Evolutionary conservation across 1,140 invertebrate species (phyloP).

Genomic region (Trigoniulus corallinus): DNA sequence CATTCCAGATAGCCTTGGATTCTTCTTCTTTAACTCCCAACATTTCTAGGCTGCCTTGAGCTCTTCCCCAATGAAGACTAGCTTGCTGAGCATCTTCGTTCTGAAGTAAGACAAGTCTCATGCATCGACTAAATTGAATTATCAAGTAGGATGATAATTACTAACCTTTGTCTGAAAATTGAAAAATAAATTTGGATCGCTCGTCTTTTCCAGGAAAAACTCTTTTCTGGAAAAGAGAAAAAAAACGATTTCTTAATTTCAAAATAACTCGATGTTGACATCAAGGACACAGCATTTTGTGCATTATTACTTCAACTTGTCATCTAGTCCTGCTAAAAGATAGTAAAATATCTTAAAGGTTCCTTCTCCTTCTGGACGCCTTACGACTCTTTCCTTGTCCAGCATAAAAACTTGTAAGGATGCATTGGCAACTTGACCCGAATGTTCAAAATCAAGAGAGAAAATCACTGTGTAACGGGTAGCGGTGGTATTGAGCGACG

Average conservation of each 20-base stretch:
- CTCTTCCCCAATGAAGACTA: slow-evolving; percentile 53
- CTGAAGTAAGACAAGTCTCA: slow-evolving; percentile 18
- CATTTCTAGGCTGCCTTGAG: slow-evolving; percentile 52
- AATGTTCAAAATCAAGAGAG: slow-evolving; percentile 80
- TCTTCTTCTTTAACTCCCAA: slow-evolving; percentile 58
- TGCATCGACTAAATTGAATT: neutral
- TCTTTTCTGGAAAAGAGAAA: slow-evolving; percentile 39
- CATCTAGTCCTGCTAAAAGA: slow-evolving; percentile 65
- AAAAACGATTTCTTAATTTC: neutral
- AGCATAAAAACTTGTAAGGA: slow-evolving; percentile 61
- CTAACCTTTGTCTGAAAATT: neutral
- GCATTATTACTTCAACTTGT: slow-evolving; percentile 32
- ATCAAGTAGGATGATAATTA: neutral
- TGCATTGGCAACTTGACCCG: slow-evolving; percentile 68
- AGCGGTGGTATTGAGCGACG: slow-evolving; percentile 63
- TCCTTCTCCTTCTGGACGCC: slow-evolving; percentile 47
- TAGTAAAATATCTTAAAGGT: slow-evolving; percentile 70
- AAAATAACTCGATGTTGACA: neutral
- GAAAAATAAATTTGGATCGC: slow-evolving; percentile 59
- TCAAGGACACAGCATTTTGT: no score
- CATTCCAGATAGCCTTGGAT: slow-evolving; percentile 62
- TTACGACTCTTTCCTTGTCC: slow-evolving; percentile 54
- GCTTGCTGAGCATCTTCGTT: slow-evolving; percentile 63
- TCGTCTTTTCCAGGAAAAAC: slow-evolving; percentile 57
- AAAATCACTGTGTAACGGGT: slow-evolving; percentile 76